Evolutionary conservation across 2,113 vertebrate species (phyloP), one percentile per base, ranked within the genome.

Genomic region (Platichthys stellatus): DNA sequence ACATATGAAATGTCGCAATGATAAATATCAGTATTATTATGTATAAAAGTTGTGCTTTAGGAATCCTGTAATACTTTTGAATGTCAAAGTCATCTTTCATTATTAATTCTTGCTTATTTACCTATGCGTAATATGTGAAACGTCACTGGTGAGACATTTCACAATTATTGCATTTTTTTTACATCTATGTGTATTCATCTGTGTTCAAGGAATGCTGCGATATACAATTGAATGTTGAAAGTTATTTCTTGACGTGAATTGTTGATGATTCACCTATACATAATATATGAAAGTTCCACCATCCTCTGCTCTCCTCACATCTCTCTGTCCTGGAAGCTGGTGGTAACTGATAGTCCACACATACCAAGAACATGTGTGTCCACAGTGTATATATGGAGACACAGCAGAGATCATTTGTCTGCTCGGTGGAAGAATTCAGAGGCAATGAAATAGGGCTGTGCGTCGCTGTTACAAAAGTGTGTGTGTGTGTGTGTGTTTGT

Each of bases 261-360:
- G 82, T 90, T 76, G 13, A 89, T 72, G 49, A 59, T 69, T 78
- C 13, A 81, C 81, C 68, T 77, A 81, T 90, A 78, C 81, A 91
- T 90, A 87, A 91, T 89, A 69, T 84, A 89, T 91, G 83, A 86
- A 77, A 81, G 71, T 72, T 86, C 64, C 85, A 83, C 72, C 68
- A 72, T 76, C 56, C 72, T 82, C 65, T 47, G 66, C 40, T 35
- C 38, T 63, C 69, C 66, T 68, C 60, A 77, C 3, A 35, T 64
- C 28, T 53, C 53, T 71, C 40, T 61, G 67, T 54, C 59, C 69
- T 77, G 65, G 71, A 87, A 83, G 84, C 80, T 40, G 38, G n/a
- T 43, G 75, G 77, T 82, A 86, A 84, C 56, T 74, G 84, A 89
- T 83, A 81, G 83, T 62, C 45, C n/a, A 63, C 68, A 76, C 56